Evolutionary conservation across 92 coral and sea anemone genomes (phyloP).

Genomic region (Umimayanthus chanpuru): DNA sequence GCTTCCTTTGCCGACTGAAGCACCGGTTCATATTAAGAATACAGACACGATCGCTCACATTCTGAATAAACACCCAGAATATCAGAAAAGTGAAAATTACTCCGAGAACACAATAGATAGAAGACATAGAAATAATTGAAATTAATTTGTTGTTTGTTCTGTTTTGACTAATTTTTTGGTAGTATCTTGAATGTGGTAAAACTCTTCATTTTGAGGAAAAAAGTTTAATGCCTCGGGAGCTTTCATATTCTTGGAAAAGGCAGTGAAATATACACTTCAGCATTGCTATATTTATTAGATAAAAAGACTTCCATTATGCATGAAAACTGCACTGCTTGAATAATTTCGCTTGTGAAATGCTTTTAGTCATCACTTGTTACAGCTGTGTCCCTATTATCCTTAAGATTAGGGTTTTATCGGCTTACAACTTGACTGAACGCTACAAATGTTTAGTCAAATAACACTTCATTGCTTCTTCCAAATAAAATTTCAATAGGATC

Average conservation of each 20-base stretch:
- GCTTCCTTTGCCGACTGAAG: slow-evolving; percentile 37
- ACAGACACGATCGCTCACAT: background rate
- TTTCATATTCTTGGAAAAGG: background rate
- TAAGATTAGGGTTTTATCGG: background rate
- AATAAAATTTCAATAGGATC: background rate
- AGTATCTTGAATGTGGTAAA: background rate
- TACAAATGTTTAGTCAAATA: slow-evolving; percentile 10
- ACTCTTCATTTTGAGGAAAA: background rate
- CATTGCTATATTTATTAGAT: background rate
- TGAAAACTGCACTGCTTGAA: background rate
- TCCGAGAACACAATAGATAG: background rate
- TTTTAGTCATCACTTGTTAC: background rate
- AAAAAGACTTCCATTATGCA: background rate
- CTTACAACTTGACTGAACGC: background rate
- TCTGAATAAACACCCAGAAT: slow-evolving; percentile 32
- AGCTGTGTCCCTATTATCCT: background rate
- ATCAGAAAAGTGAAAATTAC: slow-evolving; percentile 15
- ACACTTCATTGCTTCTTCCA: background rate
- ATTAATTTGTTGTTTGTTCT: background rate
- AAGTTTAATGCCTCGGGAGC: background rate
- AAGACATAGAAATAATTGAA: background rate
- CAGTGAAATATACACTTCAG: background rate
- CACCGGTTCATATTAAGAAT: slow-evolving; percentile 14
- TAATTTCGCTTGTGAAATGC: background rate
- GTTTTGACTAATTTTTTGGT: background rate